Percentiles rank a stretch among this genome's conserved stretches.
Evolutionary conservation across 2,888 invertebrate genomes (phyloP).

Genomic region (Drosophila sordidapex): DNA sequence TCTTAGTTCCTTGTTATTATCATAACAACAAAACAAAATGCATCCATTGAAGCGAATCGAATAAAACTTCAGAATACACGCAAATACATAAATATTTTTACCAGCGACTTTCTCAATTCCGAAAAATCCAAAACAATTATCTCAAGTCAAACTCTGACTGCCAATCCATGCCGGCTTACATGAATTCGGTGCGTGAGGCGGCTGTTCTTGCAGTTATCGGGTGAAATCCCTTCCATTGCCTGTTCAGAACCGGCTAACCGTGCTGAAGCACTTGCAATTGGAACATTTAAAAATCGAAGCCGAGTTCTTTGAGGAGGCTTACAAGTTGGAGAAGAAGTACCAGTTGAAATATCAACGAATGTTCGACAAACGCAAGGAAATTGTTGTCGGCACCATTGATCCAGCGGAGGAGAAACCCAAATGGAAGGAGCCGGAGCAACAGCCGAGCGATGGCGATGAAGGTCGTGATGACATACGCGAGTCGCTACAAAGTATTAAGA

Average conservation of each 20-base stretch:
- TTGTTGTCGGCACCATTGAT: conserved; percentile 87
- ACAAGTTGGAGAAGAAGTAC: conserved; percentile 83
- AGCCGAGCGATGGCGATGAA: conserved; percentile 83
- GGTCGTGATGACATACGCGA: conserved; percentile 81
- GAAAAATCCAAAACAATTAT: conserved; percentile 20
- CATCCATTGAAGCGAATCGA: conserved; percentile 17
- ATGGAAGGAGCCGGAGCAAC: conserved; percentile 92
- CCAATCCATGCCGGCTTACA: conserved; percentile 79
- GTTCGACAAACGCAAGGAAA: conserved; percentile 82
- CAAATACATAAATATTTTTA: conserved; percentile 26
- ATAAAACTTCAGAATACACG: conserved; percentile 39
- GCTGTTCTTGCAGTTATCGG: conserved; percentile 83
- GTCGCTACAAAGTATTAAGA: conserved; percentile 51
- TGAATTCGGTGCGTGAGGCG: conserved; percentile 83
- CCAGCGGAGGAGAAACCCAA: conserved; percentile 94
- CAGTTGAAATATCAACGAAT: conserved; percentile 83
- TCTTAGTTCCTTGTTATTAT: conserved; percentile 21
- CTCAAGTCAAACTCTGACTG: conserved; percentile 60
- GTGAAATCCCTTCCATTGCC: conserved; percentile 82
- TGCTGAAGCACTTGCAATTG: conserved; percentile 94
- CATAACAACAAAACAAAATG: conserved; percentile 46
- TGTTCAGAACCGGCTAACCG: conserved; percentile 94
- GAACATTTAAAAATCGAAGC: conserved; percentile 94
- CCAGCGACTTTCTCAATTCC: conserved; percentile 30
- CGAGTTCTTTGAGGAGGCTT: conserved; percentile 95